These are phyloP conservation scores for Limnephilus rhombicus DNA, from an alignment of 2,888 invertebrate genomes.

Conservation along the genomic window DNA sequence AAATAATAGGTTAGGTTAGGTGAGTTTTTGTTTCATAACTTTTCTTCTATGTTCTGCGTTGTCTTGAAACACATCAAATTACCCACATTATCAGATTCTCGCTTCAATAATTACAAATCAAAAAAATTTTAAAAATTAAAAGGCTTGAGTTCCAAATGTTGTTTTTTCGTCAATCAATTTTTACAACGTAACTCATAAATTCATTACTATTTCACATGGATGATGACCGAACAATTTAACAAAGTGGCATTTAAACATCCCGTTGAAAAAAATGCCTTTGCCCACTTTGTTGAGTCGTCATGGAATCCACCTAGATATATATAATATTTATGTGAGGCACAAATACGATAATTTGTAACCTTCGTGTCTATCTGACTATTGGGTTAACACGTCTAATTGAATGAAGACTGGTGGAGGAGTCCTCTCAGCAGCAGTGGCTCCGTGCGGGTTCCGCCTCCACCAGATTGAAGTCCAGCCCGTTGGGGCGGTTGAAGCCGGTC, in stretches of 20 bases:
- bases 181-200: not conserved
- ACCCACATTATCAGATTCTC: not conserved
- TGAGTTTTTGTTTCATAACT: too few relatives aligned
- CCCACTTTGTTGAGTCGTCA: too few relatives aligned
- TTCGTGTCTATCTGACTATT: conserved; percentile 16
- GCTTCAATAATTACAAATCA: not conserved
- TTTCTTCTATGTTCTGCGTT: too few relatives aligned
- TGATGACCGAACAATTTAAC: too few relatives aligned
- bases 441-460: conserved; percentile 94
- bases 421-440: conserved; percentile 85
- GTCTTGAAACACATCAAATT: not conserved
- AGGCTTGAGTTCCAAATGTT: not conserved
- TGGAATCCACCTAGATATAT: not conserved
- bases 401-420: conserved; percentile 32
- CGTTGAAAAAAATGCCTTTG: too few relatives aligned
- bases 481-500: conserved; percentile 91
- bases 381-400: conserved; percentile 23
- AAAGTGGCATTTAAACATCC: too few relatives aligned
- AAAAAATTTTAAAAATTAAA: not conserved
- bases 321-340: conserved; percentile 18
- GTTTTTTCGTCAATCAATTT: not conserved
- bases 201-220: not conserved
- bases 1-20: too few relatives aligned
- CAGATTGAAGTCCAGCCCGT: conserved; percentile 89
- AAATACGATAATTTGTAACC: not conserved